Evolutionary conservation across 2,888 invertebrate genomes (phyloP).

Genomic region (Ceriagrion tenellum): DNA sequence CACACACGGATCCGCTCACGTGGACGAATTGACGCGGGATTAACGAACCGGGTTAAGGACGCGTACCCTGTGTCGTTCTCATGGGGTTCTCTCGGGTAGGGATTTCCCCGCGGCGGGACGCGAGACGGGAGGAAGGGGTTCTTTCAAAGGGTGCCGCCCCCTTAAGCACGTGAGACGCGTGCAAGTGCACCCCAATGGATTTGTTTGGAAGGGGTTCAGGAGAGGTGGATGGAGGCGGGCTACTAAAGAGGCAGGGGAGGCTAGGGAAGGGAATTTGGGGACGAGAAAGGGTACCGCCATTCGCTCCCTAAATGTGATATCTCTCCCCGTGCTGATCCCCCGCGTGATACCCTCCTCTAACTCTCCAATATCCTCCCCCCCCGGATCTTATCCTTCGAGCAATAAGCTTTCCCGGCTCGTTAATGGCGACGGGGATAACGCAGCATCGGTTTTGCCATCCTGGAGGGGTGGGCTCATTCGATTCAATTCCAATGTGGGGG

Average conservation of each 20-base stretch:
- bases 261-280: background rate
- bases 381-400: background rate
- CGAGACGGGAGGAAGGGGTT: background rate
- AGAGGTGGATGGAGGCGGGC: background rate
- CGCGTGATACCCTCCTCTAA: background rate
- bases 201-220: background rate
- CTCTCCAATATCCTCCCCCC: background rate
- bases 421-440: background rate
- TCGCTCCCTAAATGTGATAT: background rate
- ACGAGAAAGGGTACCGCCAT: conserved; percentile 14
- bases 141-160: conserved; percentile 28
- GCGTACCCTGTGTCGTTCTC: conserved; percentile 4
- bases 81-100: background rate
- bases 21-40: conserved; percentile 33
- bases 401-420: background rate
- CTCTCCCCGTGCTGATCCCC: background rate
- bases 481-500: background rate
- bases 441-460: background rate
- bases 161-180: conserved; percentile 31
- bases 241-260: background rate
- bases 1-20: background rate
- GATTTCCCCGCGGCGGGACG: background rate
- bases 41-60: conserved; percentile 60
- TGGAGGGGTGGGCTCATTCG: background rate
- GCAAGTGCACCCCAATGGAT: conserved; percentile 36